Evolutionary conservation across 2,888 invertebrate genomes (phyloP).

Genomic region (Zonitis immaculata): DNA sequence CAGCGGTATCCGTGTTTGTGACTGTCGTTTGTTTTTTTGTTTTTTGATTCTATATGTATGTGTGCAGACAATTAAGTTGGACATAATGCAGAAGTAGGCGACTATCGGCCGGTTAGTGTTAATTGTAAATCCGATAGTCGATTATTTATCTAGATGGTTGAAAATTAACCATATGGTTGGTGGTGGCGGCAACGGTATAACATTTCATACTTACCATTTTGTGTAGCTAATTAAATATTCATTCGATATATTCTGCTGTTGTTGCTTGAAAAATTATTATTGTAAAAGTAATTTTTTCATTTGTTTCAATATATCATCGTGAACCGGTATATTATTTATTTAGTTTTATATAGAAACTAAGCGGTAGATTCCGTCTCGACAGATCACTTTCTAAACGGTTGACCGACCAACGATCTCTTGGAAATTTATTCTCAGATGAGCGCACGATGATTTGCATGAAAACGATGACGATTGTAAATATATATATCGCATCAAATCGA

Average conservation of each 20-base stretch:
- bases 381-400: background rate
- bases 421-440: background rate
- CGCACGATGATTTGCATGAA: background rate
- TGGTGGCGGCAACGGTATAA: background rate
- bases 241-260: too few species aligned
- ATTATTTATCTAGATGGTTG: background rate
- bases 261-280: too few species aligned
- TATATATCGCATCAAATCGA: background rate
- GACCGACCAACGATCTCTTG: constrained; percentile 1
- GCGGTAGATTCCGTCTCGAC: background rate
- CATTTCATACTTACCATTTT: too few species aligned
- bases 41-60: too few species aligned
- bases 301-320: background rate
- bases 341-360: background rate
- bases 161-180: background rate
- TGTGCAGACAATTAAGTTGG: background rate
- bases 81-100: background rate
- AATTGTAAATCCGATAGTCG: background rate
- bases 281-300: too few species aligned
- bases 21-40: background rate
- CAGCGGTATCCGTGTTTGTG: constrained; percentile 1
- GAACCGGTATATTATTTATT: constrained; percentile 1
- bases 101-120: background rate
- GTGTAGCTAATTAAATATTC: too few species aligned
- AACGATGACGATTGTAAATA: background rate